Evolutionary conservation across 2,113 vertebrate genomes (phyloP), one percentile per base, ranked within the genome.

Genomic region (Vidua macroura): DNA sequence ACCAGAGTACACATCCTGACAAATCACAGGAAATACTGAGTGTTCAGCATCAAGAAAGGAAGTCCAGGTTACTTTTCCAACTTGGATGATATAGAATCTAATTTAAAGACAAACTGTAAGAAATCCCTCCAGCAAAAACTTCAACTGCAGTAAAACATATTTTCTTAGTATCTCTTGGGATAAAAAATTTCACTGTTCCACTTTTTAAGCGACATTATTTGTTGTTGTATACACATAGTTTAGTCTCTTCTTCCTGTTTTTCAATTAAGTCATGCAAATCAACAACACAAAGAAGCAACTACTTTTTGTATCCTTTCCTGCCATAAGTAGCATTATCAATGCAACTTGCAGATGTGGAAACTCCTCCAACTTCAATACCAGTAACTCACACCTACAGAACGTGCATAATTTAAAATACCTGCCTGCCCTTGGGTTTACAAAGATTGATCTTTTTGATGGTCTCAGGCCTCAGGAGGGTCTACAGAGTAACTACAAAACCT

Each of bases 21-120:
- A 82, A 85, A 66, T 33, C 51, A 81, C 60, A 83, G 66, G 84
- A 95, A 92, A 91, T 31, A 74, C 13, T 35, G 9, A 28, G 60
- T 15, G 33, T 44, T 94, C 76, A 60, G 18, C 31, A 79, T 27
- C 49, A 58, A n/a, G n/a, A 93, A 93, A 82, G 81, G 78, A 95
- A 95, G 39, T 51, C 14, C 62, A 85, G 24, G 41, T 76, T 76
- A 83, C 43, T 79, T 48, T 83, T 56, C 16, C n/a, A 75, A 39
- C 46, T 87, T 43, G 62, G 44, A 43, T 33, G 21, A 62, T 15
- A 72, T 1, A 14, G 16, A 83, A 68, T 66, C 37, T 85, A 72
- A 52, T 53, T 79, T 52, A 74, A 41, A 3, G 11, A 59, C 33
- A 79, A 79, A 37, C 4, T 6, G 3, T 59, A 55, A 92, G 60